phyloP scores from a whole-genome alignment of 2,113 vertebrate genomes.

The Passer montanus region DNA sequence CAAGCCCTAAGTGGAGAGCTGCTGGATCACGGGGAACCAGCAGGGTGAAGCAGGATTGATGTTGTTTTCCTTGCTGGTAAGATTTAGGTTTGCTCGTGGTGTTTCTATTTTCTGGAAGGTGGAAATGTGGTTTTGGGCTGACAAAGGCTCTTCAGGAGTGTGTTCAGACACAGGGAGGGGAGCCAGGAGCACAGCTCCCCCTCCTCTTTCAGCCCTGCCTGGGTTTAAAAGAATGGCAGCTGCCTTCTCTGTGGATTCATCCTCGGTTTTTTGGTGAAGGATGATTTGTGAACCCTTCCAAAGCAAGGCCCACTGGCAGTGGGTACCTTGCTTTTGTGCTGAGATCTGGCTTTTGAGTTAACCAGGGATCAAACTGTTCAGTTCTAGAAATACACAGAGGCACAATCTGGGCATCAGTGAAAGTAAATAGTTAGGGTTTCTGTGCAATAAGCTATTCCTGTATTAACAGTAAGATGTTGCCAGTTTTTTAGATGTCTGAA shows the following conservation, averaged over 20 bases:
- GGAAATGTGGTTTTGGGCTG: background rate
- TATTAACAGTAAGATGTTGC: background rate
- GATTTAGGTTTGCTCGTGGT: background rate
- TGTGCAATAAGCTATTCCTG: background rate
- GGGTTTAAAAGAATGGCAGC: background rate
- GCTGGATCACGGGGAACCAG: background rate
- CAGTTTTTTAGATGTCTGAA: background rate
- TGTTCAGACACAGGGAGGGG: background rate
- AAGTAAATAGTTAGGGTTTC: background rate
- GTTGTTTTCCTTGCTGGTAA: background rate
- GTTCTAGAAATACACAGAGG: background rate
- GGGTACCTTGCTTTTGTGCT: background rate
- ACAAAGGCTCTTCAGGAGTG: background rate
- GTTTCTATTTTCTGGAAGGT: background rate
- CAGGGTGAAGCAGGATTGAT: background rate
- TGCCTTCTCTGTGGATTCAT: background rate
- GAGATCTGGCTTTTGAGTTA: background rate
- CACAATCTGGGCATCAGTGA: background rate
- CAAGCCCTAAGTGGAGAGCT: background rate
- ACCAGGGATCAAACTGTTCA: background rate
- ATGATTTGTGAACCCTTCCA: background rate
- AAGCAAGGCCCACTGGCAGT: background rate
- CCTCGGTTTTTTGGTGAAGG: rapidly evolving
- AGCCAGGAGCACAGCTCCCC: background rate
- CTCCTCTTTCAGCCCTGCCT: background rate